phyloP scores from a whole-genome alignment of 2,888 invertebrate species.

The Margaritifera margaritifera region DNA sequence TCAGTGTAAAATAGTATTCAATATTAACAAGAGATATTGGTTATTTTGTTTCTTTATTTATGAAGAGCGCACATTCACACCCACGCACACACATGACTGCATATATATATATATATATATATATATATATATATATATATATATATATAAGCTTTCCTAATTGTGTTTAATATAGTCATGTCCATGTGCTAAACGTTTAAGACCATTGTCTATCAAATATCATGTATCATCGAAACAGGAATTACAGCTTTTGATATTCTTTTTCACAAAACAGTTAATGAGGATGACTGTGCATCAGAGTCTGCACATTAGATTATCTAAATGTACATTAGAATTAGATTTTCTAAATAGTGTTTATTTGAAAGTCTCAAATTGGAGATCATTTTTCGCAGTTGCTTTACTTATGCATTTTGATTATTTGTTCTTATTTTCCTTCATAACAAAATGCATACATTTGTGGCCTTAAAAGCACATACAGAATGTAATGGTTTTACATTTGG shows the following conservation, averaged over 20 bases:
- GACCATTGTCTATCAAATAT: slow-evolving; percentile 17
- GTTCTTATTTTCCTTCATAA: slow-evolving; percentile 14
- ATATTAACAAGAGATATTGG: too few species aligned
- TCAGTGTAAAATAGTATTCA: too few species aligned
- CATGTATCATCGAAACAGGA: slow-evolving; percentile 24
- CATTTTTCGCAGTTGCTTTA: slow-evolving; percentile 18
- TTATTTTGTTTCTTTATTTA: too few species aligned
- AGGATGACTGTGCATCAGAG: too few species aligned
- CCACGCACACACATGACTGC: too few species aligned
- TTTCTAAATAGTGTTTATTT: too few species aligned
- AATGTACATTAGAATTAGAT: too few species aligned
- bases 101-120: too few species aligned
- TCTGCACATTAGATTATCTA: too few species aligned
- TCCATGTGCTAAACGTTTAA: slow-evolving; percentile 16
- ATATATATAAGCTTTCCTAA: background rate
- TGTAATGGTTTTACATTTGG: slow-evolving; percentile 18
- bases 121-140: too few species aligned
- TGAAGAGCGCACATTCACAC: too few species aligned
- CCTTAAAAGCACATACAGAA: slow-evolving; percentile 18
- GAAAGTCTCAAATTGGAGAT: too few species aligned
- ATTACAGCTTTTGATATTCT: slow-evolving; percentile 21
- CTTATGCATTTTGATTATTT: slow-evolving; percentile 18
- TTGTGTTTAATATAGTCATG: slow-evolving; percentile 16
- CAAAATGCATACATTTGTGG: slow-evolving; percentile 26
- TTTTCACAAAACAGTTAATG: slow-evolving; percentile 24